phyloP scores from a whole-genome alignment of 23 tunicate species.

The Trididemnum clinides region DNA sequence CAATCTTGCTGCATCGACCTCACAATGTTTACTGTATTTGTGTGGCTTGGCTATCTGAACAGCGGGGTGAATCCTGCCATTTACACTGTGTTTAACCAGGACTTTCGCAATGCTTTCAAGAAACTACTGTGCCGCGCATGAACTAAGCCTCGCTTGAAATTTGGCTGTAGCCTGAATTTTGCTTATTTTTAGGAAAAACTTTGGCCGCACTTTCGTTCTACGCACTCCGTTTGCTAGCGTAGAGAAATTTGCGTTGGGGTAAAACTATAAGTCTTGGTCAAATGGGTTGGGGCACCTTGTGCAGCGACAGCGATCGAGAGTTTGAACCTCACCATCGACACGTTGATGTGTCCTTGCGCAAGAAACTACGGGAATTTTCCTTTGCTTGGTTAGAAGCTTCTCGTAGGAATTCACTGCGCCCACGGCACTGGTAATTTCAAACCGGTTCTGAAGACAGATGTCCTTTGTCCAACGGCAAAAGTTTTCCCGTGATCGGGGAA shows the following conservation, averaged over 20 bases:
- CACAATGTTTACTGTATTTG: slow-evolving; percentile 57
- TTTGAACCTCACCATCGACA: too few relatives aligned
- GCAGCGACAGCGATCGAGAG: too few relatives aligned
- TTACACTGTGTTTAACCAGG: slow-evolving; percentile 89
- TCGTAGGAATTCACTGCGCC: too few relatives aligned
- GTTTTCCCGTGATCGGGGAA: too few relatives aligned
- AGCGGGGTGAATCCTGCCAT: slow-evolving; percentile 78
- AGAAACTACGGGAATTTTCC: too few relatives aligned
- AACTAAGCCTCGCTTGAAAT: not conserved
- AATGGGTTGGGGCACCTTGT: too few relatives aligned
- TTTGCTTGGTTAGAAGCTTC: too few relatives aligned
- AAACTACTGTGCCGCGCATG: slow-evolving; percentile 22
- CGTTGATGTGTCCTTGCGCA: too few relatives aligned
- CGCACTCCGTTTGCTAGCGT: not conserved
- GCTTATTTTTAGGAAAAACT: not conserved
- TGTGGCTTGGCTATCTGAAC: slow-evolving; percentile 88
- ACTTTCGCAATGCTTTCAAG: slow-evolving; percentile 73
- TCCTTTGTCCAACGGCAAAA: too few relatives aligned
- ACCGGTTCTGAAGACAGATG: too few relatives aligned
- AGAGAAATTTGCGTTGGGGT: not conserved
- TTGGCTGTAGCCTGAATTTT: not conserved
- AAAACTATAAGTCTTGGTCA: too few relatives aligned
- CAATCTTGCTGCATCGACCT: slow-evolving; percentile 67
- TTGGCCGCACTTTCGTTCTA: not conserved
- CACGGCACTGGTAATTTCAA: too few relatives aligned